Percentiles rank a stretch among this genome's conserved stretches.
Conservation (phyloP, 2,113 vertebrate species). For the Clarias macrocephalus region DNA sequence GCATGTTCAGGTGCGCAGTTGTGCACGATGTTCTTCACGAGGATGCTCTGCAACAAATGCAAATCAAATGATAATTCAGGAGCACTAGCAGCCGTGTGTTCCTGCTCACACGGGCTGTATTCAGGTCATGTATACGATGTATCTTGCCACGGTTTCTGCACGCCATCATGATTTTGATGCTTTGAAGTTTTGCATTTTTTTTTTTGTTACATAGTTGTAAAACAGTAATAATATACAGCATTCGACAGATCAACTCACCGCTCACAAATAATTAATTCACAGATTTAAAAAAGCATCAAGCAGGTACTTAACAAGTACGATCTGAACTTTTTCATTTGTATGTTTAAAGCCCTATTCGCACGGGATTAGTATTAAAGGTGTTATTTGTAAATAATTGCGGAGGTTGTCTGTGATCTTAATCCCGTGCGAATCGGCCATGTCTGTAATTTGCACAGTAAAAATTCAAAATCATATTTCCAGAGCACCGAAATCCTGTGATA, state of each 20-base stretch:
- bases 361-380: too few relatives aligned
- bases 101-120: neutral
- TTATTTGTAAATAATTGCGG: too few relatives aligned
- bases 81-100: neutral
- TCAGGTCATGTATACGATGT: slow-evolving; percentile 8
- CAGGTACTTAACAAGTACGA: too few relatives aligned
- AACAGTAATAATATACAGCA: neutral
- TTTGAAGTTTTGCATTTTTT: neutral
- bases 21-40: neutral
- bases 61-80: neutral
- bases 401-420: too few relatives aligned
- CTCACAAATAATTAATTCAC: neutral
- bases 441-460: too few relatives aligned
- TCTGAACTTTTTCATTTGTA: too few relatives aligned
- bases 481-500: too few relatives aligned
- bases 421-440: too few relatives aligned
- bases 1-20: neutral
- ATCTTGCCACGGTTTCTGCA: neutral
- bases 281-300: neutral
- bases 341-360: too few relatives aligned
- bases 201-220: neutral
- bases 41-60: neutral
- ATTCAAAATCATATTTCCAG: too few relatives aligned
- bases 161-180: neutral
- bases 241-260: neutral